A percentile compares a stretch with the other conserved stretches of the same genome.
Evolutionary conservation across 2,797 vertebrate genomes (phyloP).

Genomic region (Lagodon rhomboides): DNA sequence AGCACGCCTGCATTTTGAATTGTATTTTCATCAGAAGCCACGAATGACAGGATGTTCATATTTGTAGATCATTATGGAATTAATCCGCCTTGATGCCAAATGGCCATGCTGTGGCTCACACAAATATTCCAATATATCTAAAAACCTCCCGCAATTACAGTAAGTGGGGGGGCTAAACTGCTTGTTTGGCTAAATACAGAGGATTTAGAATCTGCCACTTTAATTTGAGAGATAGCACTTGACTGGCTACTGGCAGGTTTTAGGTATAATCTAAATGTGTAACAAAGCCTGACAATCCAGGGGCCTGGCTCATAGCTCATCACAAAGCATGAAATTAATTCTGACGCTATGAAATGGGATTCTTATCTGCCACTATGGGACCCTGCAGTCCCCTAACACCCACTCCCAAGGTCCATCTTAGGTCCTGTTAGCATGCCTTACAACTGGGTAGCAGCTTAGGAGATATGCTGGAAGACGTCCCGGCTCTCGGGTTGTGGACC

Average conservation of each 20-base stretch:
- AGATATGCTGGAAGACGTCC: slow-evolving; percentile 55
- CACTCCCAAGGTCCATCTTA: slow-evolving; percentile 58
- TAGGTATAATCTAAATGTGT: slow-evolving; percentile 85
- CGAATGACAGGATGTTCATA: slow-evolving; percentile 67
- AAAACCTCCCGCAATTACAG: slow-evolving; percentile 81
- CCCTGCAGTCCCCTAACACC: slow-evolving; percentile 60
- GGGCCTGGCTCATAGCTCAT: slow-evolving; percentile 77
- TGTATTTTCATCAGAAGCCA: slow-evolving; percentile 62
- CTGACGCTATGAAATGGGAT: slow-evolving; percentile 85
- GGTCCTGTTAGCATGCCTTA: slow-evolving; percentile 38
- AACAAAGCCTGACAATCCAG: slow-evolving; percentile 83
- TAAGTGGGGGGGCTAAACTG: slow-evolving; percentile 80
- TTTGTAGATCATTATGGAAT: slow-evolving; percentile 81
- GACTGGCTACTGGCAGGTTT: slow-evolving; percentile 78
- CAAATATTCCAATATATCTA: slow-evolving; percentile 79
- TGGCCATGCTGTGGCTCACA: slow-evolving; percentile 66
- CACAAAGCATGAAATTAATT: slow-evolving; percentile 82
- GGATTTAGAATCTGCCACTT: slow-evolving; percentile 83
- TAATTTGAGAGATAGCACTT: slow-evolving; percentile 81
- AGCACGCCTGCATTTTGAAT: slow-evolving; percentile 57
- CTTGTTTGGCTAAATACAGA: slow-evolving; percentile 83
- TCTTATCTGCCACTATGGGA: slow-evolving; percentile 80
- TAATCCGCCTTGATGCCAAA: slow-evolving; percentile 79
- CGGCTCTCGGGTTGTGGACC: slow-evolving; percentile 79
- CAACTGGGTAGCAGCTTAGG: slow-evolving; percentile 34